A percentile compares a stretch with the other conserved stretches of the same genome.
These are phyloP conservation scores for Corticium candelabrum DNA, from an alignment of 37 sponge, comb jelly and placozoan genomes.

Conservation along the genomic window DNA sequence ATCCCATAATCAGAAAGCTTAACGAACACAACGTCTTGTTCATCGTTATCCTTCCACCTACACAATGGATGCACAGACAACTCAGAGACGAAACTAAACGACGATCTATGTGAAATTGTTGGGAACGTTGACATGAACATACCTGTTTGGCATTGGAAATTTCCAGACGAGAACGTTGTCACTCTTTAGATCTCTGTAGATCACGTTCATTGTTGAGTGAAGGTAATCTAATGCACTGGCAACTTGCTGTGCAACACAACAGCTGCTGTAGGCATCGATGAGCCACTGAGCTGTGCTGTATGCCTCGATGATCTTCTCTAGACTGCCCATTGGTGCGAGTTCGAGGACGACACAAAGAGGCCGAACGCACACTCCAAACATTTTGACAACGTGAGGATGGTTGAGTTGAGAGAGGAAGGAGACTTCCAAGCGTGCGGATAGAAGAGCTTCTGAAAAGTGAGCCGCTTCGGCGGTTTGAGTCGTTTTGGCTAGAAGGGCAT, in stretches of 20 bases:
- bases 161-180: conserved; percentile 77
- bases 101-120: too few species aligned
- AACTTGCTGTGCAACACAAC: not conserved
- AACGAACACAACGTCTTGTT: conserved; percentile 21
- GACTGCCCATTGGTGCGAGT: conserved; percentile 60
- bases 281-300: conserved; percentile 22
- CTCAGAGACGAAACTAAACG: too few species aligned
- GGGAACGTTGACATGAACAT: too few species aligned
- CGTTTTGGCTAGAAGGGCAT: too few species aligned
- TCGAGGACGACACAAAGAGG: conserved; percentile 49
- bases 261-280: conserved; percentile 14
- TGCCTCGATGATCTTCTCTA: conserved; percentile 30
- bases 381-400: conserved; percentile 13
- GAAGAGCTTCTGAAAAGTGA: not conserved
- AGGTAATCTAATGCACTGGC: conserved; percentile 38
- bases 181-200: conserved; percentile 74
- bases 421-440: not conserved
- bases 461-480: too few species aligned
- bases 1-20: conserved; percentile 80
- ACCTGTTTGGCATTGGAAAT: conserved; percentile 58
- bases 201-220: conserved; percentile 38
- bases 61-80: not conserved
- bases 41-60: not conserved
- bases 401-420: conserved; percentile 11
- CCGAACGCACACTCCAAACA: conserved; percentile 14